Evolutionary conservation across 2,888 invertebrate genomes (phyloP), one percentile per base, ranked within the genome.

Genomic region (Isoperla grammatica): DNA sequence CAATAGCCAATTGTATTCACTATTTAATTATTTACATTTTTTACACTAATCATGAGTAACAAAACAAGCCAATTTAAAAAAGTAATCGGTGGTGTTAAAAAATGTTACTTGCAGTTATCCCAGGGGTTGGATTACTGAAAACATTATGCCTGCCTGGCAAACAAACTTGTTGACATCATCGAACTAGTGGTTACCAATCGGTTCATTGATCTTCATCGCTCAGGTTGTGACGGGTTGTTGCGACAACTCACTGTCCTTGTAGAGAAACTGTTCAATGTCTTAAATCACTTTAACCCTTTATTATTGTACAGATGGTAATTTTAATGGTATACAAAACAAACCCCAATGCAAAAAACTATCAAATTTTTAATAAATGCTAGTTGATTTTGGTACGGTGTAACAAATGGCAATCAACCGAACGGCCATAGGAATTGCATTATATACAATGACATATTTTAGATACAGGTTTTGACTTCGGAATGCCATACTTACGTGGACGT

Each of bases 141-240:
- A 9, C 17, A 45, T 17, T 45, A 45, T 17, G 45, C 45, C 17
- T 45, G 45, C 45, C 45, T 45, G 45, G 45, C 45, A 13, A 4
- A 43, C 13, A 43, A 43, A 43, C 43, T 15, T 43, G 4, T 3
- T 43, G 15, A 43, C 37, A 45, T 43, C 59, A 59, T 57, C 56
- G 56, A 56, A 56, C 42, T 56, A 11, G 15, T 35, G 57, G 59
- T 56, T 62, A 60, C 59, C 60, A 56, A 59, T 59, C 49, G 15
- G 45, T 59, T 60, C 46, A 58, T 54, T 58, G 60, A 62, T 62
- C 60, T 60, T 40, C 37, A 57, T 54, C 46, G 56, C 63, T 63
- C 63, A 63, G 63, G 63, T 63, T 63, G 63, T 63, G 63, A 63
- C 57, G 45, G 59, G 54, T 48, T 60, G 57, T 59, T 45, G 20